Conservation (phyloP, 2,113 vertebrate genomes). For the Nanorana parkeri region DNA sequence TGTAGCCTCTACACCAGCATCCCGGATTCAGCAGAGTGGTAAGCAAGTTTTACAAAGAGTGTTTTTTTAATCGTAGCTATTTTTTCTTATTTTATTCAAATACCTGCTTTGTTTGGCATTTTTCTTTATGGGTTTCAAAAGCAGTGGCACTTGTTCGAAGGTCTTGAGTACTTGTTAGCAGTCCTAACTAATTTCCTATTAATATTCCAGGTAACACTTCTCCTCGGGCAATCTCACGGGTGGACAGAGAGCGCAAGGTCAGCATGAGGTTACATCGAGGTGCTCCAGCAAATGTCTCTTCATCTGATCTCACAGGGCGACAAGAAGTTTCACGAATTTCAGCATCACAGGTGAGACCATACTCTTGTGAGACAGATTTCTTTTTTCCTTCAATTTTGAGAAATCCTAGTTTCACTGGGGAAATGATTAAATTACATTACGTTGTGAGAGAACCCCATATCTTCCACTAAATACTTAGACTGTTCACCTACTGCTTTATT, state of each 20-base stretch:
- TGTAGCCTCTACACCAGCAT: constrained; percentile 88
- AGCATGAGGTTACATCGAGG: constrained; percentile 96
- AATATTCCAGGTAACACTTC: constrained; percentile 86
- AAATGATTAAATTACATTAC: too few species aligned
- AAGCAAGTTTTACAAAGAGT: constrained; percentile 57
- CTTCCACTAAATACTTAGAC: too few species aligned
- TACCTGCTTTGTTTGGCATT: too few species aligned
- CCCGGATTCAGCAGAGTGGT: constrained; percentile 94
- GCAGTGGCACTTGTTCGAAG: too few species aligned
- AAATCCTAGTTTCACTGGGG: too few species aligned
- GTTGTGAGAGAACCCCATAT: too few species aligned
- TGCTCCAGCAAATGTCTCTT: constrained; percentile 92
- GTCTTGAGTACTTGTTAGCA: too few species aligned
- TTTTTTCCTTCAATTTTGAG: too few species aligned
- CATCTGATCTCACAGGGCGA: constrained; percentile 93
- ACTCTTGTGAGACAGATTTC: background rate
- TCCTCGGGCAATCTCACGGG: constrained; percentile 93
- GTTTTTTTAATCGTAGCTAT: background rate
- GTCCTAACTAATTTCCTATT: background rate
- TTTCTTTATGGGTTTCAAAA: too few species aligned
- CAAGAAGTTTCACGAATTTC: constrained; percentile 90
- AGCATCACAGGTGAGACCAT: constrained; percentile 85
- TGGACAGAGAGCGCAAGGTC: constrained; percentile 95
- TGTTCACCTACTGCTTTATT: too few species aligned
- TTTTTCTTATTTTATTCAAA: background rate